Evolutionary conservation across 2,797 vertebrate species (phyloP).

Genomic region (Sebastes baramenuke): DNA sequence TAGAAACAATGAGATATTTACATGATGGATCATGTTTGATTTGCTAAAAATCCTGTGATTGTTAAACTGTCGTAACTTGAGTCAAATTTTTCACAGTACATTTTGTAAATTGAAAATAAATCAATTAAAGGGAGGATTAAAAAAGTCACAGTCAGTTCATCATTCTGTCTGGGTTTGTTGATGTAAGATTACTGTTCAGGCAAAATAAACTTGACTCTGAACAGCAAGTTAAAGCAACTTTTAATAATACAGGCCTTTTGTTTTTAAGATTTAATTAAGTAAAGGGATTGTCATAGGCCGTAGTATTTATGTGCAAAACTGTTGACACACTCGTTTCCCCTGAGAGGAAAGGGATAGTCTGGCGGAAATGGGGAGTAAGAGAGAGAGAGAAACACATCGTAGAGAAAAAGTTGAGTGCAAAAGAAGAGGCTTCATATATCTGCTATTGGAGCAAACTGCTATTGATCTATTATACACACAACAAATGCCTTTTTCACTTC

Average conservation of each 20-base stretch:
- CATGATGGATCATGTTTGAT: not conserved
- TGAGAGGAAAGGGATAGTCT: not conserved
- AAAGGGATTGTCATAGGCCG: not conserved
- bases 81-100: not conserved
- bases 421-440: constrained; percentile 46
- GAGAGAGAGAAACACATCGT: not conserved
- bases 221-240: not conserved
- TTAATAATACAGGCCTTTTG: not conserved
- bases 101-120: not conserved
- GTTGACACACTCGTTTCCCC: not conserved
- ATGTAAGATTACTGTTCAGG: not conserved
- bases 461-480: constrained; percentile 69
- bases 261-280: not conserved
- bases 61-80: not conserved
- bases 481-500: constrained; percentile 63
- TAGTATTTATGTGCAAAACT: not conserved
- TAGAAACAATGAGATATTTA: not conserved
- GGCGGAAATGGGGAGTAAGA: not conserved
- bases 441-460: constrained; percentile 54
- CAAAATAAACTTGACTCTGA: not conserved
- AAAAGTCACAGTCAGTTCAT: not conserved
- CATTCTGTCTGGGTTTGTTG: not conserved
- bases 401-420: constrained; percentile 28
- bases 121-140: not conserved
- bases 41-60: not conserved